Evolutionary conservation across 1,140 invertebrate genomes (phyloP).

Genomic region (Medauroidea extradentata): DNA sequence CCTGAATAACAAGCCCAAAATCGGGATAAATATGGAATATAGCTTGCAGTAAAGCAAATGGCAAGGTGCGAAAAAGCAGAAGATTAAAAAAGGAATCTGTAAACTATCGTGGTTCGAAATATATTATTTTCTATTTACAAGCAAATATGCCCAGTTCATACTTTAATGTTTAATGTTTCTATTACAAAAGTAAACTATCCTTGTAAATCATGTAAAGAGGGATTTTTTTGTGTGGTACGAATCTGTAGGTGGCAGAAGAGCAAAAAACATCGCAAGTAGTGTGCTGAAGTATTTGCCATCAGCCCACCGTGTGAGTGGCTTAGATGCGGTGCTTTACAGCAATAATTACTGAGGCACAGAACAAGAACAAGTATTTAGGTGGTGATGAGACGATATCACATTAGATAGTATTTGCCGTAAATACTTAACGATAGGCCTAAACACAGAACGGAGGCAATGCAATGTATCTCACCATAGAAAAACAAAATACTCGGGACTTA

Average conservation of each 20-base stretch:
- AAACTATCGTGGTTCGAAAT: constrained; percentile 16
- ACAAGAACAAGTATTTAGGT: no score
- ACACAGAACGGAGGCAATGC: no score
- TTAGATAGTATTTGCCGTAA: no score
- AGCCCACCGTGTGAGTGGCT: no score
- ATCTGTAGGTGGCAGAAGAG: constrained; percentile 17
- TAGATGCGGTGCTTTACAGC: no score
- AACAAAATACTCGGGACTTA: no score
- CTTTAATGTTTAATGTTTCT: constrained; percentile 18
- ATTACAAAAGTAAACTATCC: constrained; percentile 30
- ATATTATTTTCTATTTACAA: constrained; percentile 28
- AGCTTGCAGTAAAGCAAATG: constrained; percentile 22
- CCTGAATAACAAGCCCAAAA: constrained; percentile 20
- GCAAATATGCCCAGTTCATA: constrained; percentile 24
- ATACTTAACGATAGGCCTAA: no score
- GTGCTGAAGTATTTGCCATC: no score
- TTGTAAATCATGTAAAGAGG: constrained; percentile 16
- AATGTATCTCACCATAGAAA: no score
- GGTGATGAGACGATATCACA: no score
- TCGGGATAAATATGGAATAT: constrained; percentile 17
- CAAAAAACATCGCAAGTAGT: constrained; percentile 19
- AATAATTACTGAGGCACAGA: no score
- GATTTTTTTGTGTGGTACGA: constrained; percentile 23
- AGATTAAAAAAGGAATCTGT: constrained; percentile 22
- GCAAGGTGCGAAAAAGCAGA: constrained; percentile 18